Evolutionary conservation across 2,888 invertebrate species (phyloP).

Genomic region (Pyrochroa serraticornis): DNA sequence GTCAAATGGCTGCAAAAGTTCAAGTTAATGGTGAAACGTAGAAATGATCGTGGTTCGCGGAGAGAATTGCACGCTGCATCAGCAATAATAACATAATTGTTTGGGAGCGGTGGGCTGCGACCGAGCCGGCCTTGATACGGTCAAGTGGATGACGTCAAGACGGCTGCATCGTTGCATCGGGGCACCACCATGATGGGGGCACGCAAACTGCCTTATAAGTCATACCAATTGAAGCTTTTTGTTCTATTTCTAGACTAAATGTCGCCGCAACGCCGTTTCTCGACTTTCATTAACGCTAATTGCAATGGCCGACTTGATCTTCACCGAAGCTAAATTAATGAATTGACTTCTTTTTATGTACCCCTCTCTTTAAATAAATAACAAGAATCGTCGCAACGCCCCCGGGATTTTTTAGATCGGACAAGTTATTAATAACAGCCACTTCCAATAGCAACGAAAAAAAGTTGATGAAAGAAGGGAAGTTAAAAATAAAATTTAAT

Average conservation of each 20-base stretch:
- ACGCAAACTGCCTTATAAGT: background rate
- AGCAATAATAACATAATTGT: constrained; percentile 36
- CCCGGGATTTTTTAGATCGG: no score
- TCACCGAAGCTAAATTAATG: constrained; percentile 30
- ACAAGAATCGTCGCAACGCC: no score
- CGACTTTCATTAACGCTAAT: constrained; percentile 45
- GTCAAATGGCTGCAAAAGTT: constrained; percentile 9
- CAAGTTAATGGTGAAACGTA: constrained; percentile 4
- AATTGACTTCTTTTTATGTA: constrained; percentile 7
- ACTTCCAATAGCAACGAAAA: no score
- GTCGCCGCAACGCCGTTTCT: constrained; percentile 36
- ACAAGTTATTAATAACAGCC: no score
- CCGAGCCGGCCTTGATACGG: constrained; percentile 41
- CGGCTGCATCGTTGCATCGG: constrained; percentile 9
- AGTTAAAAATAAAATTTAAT: no score
- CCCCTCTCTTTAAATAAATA: no score
- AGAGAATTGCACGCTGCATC: constrained; percentile 3
- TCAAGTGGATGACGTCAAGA: constrained; percentile 42
- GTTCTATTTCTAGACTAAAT: constrained; percentile 39
- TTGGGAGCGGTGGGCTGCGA: constrained; percentile 41
- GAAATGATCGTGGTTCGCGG: background rate
- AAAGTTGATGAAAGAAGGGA: no score
- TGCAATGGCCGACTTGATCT: constrained; percentile 32
- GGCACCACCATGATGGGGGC: constrained; percentile 19
- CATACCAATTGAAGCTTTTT: constrained; percentile 34